These are phyloP conservation scores for Congeria kusceri DNA, from an alignment of 2,888 invertebrate species.

Conservation along the genomic window DNA sequence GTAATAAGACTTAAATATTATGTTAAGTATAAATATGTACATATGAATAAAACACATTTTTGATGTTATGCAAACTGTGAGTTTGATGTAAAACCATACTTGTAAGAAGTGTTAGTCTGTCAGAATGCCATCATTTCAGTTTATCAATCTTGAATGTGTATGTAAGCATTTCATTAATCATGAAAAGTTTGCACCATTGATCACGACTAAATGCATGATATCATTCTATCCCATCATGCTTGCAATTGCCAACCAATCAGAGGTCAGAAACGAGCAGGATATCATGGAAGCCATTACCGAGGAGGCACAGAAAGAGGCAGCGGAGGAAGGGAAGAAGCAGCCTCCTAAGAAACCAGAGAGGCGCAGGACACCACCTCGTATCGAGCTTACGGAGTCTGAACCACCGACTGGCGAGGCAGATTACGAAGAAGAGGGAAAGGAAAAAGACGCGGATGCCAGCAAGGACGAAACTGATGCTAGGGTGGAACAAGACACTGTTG, in stretches of 20 bases:
- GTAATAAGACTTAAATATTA: too few species aligned
- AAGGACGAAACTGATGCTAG: slow-evolving; percentile 49
- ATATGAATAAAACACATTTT: too few species aligned
- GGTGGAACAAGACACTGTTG: slow-evolving; percentile 33
- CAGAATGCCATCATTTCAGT: too few species aligned
- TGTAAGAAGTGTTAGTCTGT: too few species aligned
- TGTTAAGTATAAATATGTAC: too few species aligned
- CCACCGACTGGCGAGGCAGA: slow-evolving; percentile 40
- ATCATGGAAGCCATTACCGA: slow-evolving; percentile 42
- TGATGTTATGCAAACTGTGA: too few species aligned
- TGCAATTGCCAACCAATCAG: slow-evolving; percentile 34
- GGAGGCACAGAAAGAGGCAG: slow-evolving; percentile 17
- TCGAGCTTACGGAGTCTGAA: slow-evolving; percentile 38
- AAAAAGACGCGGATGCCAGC: slow-evolving; percentile 37
- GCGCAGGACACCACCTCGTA: slow-evolving; percentile 19
- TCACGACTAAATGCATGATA: neutral
- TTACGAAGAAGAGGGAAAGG: slow-evolving; percentile 32
- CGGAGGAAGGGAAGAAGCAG: neutral
- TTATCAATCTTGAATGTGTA: too few species aligned
- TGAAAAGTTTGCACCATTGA: neutral
- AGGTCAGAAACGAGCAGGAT: slow-evolving; percentile 32
- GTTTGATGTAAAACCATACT: too few species aligned
- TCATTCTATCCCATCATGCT: slow-evolving; percentile 42
- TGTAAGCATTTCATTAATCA: neutral
- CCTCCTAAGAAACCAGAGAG: too few species aligned